These are phyloP conservation scores for Thomomys bottae DNA, from an alignment of 2,113 vertebrate genomes.

Conservation along the genomic window DNA sequence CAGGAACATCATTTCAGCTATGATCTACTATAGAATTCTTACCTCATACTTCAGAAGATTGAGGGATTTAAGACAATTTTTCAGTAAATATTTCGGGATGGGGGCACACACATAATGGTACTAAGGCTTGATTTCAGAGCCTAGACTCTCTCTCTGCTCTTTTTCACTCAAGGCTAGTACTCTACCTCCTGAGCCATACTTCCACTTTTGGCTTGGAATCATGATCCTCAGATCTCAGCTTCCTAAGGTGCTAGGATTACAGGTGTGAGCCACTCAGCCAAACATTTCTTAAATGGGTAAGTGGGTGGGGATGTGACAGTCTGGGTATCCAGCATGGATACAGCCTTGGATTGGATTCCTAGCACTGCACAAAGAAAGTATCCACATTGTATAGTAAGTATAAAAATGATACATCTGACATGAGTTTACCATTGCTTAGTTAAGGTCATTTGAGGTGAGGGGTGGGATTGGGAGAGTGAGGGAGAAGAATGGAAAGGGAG, in stretches of 20 bases:
- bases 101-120: neutral
- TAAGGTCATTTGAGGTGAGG: too few species aligned
- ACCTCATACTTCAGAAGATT: neutral
- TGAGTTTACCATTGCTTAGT: neutral
- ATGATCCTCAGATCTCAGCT: too few species aligned
- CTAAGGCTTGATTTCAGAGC: too few species aligned
- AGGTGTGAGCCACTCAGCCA: too few species aligned
- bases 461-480: too few species aligned
- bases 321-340: neutral
- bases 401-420: slow-evolving; percentile 45
- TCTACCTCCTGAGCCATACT: too few species aligned
- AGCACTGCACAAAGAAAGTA: neutral
- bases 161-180: too few species aligned
- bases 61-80: slow-evolving; percentile 66
- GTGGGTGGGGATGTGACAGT: neutral
- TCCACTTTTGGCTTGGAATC: too few species aligned
- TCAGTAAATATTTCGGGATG: neutral
- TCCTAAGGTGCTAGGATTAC: too few species aligned
- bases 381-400: neutral
- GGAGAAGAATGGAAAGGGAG: too few species aligned
- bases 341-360: too few species aligned
- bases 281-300: slow-evolving; percentile 20
- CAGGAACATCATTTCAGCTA: neutral
- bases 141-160: too few species aligned
- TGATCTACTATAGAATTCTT: neutral